Evolutionary conservation across 2,113 vertebrate species (phyloP), one percentile per base, ranked within the genome.

Genomic region (Pontoporia blainvillei): DNA sequence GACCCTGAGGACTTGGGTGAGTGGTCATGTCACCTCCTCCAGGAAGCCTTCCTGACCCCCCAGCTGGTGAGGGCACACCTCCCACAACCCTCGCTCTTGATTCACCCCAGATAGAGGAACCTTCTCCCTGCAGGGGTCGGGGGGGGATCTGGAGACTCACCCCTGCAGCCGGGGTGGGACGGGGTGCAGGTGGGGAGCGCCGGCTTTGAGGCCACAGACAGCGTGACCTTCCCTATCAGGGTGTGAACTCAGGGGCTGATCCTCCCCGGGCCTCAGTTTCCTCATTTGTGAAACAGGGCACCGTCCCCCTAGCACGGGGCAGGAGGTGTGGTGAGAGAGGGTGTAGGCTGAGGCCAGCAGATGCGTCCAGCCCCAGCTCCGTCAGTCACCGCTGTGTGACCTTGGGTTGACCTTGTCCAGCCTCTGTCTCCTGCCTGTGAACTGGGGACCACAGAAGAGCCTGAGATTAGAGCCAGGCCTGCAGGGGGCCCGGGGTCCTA

Each of bases 71-170:
- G 29, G 11, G 18, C 85, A 12, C 17, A 1, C 6, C 27, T 73
- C 62, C 57, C 29, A 46, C 0, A 1, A 31, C 41, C 73, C 54
- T 29, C 6, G 0, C 18, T 6, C 81, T 31, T 18, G 54, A 23
- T 7, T n/a, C 21, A 10, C 0, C 11, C 44, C 69, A 1, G 36
- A 52, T 1, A 29, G 41, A 36, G 5, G 9, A 15, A 3, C 36
- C 34, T 8, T 12, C 1, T n/a, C 15, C 2, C 8, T 11, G 11
- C 21, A 0, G 39, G 31, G 25, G 6, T 0, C 1, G 18, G 57
- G 49, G 49, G 25, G 7, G 12, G 5, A 18, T n/a, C 2, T 0
- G 7, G 90, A 67, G 44, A 25, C 25, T 17, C 36, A 20, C 15
- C 12, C 39, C 41, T 5, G 52, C 36, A 12, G 36, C 15, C 6